Percentiles rank a stretch among this genome's conserved stretches.
phyloP scores from a whole-genome alignment of 2,797 vertebrate species.

The Typhlichthys subterraneus region DNA sequence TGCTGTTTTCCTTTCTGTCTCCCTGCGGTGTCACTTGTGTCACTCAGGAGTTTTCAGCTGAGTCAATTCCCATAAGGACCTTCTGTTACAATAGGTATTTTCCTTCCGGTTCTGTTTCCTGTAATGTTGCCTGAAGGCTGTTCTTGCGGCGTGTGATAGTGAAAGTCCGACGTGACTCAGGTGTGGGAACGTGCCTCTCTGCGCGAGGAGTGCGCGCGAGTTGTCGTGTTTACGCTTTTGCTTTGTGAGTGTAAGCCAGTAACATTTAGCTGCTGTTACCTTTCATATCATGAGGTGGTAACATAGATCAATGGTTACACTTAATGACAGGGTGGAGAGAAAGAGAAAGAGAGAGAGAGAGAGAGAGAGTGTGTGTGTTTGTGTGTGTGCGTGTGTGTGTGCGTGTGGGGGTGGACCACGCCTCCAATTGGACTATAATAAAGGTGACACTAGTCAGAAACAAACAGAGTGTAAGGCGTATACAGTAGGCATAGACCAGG shows the following conservation, averaged over 20 bases:
- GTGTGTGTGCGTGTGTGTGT: not conserved
- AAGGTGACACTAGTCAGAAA: conserved; percentile 1
- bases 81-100: conserved; percentile 42
- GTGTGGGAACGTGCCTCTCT: not conserved
- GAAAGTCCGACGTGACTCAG: conserved; percentile 5
- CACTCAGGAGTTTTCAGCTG: conserved; percentile 51
- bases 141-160: not conserved
- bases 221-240: not conserved
- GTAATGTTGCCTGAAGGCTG: conserved; percentile 27
- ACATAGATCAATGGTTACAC: too few species aligned
- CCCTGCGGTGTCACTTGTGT: conserved; percentile 33
- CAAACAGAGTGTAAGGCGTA: conserved; percentile 11
- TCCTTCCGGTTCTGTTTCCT: conserved; percentile 60
- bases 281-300: too few species aligned
- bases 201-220: conserved; percentile 1
- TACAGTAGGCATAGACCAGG: not conserved
- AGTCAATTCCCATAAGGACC: conserved; percentile 55
- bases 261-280: too few species aligned
- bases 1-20: conserved; percentile 1
- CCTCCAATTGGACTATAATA: conserved; percentile 16
- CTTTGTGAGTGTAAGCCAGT: too few species aligned
- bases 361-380: not conserved
- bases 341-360: conserved; percentile 9
- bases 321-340: too few species aligned
- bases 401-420: conserved; percentile 22